A percentile compares a stretch with the other conserved stretches of the same genome.
These are phyloP conservation scores for Lutraria lutraria DNA, from an alignment of 2,888 invertebrate genomes.

Conservation along the genomic window DNA sequence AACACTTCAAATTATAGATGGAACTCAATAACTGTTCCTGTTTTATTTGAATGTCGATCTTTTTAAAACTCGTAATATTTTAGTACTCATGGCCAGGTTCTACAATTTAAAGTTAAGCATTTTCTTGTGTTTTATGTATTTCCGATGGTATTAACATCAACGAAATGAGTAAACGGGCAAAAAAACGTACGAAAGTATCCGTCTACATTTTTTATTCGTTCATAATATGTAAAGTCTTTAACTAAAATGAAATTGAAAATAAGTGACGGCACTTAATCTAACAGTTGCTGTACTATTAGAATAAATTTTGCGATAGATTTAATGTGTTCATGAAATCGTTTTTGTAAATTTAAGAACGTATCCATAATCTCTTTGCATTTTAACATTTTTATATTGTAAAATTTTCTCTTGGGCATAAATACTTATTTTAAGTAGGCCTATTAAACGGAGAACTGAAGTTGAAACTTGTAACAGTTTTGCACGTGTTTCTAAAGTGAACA, in stretches of 20 bases:
- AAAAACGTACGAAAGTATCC: constrained; percentile 1
- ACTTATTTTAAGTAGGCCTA: neutral
- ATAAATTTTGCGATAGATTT: neutral
- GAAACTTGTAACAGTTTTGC: neutral
- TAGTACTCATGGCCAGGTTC: constrained; percentile 23
- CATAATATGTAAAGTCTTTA: neutral
- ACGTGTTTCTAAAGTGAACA: neutral
- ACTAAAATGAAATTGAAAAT: constrained; percentile 21
- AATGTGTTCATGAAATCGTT: neutral
- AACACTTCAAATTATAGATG: constrained; percentile 39
- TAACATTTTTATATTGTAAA: neutral
- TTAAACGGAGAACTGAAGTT: neutral
- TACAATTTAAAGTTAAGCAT: constrained; percentile 14
- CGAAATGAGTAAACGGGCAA: neutral
- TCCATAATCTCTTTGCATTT: constrained; percentile 12
- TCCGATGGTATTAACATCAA: constrained; percentile 2
- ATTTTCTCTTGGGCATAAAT: constrained; percentile 7
- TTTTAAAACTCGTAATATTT: constrained; percentile 35
- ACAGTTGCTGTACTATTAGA: neutral
- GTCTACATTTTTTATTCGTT: constrained; percentile 8
- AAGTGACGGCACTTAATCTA: constrained; percentile 15
- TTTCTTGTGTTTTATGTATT: constrained; percentile 10
- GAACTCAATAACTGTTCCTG: constrained; percentile 29
- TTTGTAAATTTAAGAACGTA: neutral
- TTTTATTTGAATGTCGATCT: constrained; percentile 40